Conservation (phyloP, 2,888 invertebrate species). For the Megamerina dolium region DNA sequence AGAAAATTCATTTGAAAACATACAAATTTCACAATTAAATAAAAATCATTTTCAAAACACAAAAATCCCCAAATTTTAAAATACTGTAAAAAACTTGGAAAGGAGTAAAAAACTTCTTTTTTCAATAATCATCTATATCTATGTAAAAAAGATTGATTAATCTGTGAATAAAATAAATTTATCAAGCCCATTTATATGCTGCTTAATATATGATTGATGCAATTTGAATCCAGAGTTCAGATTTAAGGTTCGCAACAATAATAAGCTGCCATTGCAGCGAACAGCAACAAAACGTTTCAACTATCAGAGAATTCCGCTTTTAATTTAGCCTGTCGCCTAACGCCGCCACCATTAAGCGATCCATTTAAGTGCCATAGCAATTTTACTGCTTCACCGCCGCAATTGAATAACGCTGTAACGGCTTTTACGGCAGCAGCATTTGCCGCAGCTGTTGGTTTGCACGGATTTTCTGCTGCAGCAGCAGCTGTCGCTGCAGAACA, state of each 20-base stretch:
- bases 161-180: too few species aligned
- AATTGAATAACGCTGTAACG: too few species aligned
- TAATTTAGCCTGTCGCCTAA: conserved; percentile 38
- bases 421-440: conserved; percentile 14
- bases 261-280: too few species aligned
- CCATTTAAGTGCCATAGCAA: conserved; percentile 18
- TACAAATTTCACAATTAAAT: not conserved
- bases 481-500: too few species aligned
- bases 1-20: conserved; percentile 1
- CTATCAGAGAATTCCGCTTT: conserved; percentile 44
- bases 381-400: conserved; percentile 12
- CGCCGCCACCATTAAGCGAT: conserved; percentile 10
- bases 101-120: too few species aligned
- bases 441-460: conserved; percentile 13
- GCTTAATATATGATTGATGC: too few species aligned
- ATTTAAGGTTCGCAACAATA: too few species aligned
- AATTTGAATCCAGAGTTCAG: too few species aligned
- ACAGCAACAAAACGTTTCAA: conserved; percentile 37
- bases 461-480: conserved; percentile 20
- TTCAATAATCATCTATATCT: too few species aligned
- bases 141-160: too few species aligned
- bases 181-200: too few species aligned
- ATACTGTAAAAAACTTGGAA: not conserved
- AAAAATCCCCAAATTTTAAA: not conserved
- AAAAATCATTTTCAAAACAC: not conserved